Evolutionary conservation across 2,113 vertebrate genomes (phyloP).

Genomic region (Coptodon rendalli): DNA sequence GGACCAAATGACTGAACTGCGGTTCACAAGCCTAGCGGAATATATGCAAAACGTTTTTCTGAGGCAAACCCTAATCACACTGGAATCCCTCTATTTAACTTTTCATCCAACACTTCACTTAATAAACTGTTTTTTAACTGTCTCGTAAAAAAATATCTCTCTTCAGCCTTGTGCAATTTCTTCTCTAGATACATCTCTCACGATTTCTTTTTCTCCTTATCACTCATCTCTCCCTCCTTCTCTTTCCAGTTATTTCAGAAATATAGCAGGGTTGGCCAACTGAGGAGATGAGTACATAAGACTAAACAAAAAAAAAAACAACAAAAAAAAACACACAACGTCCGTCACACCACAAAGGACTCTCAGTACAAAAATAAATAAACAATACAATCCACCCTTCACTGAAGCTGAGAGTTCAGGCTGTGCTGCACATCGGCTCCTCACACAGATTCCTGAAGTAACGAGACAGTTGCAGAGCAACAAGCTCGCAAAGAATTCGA

Average conservation of each 20-base stretch:
- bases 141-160: background rate
- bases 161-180: background rate
- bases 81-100: background rate
- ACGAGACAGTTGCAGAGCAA: background rate
- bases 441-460: background rate
- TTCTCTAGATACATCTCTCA: background rate
- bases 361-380: background rate
- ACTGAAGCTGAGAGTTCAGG: background rate
- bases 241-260: background rate
- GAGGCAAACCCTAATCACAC: background rate
- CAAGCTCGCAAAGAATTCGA: background rate
- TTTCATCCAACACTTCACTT: background rate
- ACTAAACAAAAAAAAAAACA: background rate
- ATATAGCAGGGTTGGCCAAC: background rate
- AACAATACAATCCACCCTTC: background rate
- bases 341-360: background rate
- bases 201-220: background rate
- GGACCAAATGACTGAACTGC: background rate
- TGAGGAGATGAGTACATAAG: background rate
- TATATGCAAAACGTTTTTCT: background rate
- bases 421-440: background rate
- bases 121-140: background rate
- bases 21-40: background rate
- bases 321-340: accelerated
- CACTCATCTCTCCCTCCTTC: background rate